These are phyloP conservation scores for Columba janthina DNA, from an alignment of 2,113 vertebrate species.

Conservation along the genomic window DNA sequence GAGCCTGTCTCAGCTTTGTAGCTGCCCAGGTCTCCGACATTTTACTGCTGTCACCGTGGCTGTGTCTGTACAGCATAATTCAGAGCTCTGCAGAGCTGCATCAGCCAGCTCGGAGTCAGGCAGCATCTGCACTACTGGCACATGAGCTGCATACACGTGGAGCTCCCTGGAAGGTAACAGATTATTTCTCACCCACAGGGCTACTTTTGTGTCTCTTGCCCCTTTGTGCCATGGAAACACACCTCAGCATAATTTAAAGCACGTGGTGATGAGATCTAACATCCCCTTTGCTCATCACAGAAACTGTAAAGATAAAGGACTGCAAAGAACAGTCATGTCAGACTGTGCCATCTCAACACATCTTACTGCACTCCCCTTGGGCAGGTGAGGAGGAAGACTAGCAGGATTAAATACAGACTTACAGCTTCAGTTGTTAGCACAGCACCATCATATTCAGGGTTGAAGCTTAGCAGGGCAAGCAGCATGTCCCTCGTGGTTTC, in stretches of 20 bases:
- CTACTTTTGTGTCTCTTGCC: not conserved
- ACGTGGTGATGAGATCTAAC: not conserved
- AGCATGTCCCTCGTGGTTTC: accelerated
- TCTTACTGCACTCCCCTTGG: accelerated
- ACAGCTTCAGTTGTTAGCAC: not conserved
- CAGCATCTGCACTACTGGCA: not conserved
- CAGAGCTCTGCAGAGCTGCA: not conserved
- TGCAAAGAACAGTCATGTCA: accelerated
- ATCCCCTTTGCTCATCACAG: not conserved
- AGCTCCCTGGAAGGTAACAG: not conserved
- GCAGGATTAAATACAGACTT: not conserved
- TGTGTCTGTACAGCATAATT: not conserved
- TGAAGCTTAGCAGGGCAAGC: not conserved
- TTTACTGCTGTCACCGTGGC: not conserved
- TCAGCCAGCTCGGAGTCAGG: not conserved
- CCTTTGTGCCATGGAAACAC: not conserved
- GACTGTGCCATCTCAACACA: not conserved
- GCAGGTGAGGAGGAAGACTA: not conserved
- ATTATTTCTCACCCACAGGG: not conserved
- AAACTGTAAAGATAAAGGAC: not conserved
- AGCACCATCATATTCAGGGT: not conserved
- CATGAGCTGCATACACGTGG: not conserved
- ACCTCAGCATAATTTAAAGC: not conserved
- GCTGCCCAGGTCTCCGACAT: not conserved
- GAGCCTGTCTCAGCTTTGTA: not conserved